Conservation (phyloP, 2,888 invertebrate species). For the Folsomia manolachei region DNA sequence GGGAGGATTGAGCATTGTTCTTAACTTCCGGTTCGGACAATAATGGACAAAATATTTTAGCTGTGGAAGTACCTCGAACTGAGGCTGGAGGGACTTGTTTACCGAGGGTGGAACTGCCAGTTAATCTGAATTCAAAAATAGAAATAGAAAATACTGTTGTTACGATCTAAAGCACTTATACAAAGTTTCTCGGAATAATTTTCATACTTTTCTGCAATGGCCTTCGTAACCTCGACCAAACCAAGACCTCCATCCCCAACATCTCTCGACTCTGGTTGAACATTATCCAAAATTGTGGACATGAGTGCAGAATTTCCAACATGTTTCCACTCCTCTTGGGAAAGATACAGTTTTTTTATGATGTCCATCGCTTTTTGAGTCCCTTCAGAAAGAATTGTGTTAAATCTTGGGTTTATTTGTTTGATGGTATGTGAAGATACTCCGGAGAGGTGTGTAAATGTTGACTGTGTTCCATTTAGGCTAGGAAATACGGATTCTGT, state of each 20-base stretch:
- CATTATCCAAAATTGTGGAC: background rate
- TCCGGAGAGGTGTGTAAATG: too few relatives aligned
- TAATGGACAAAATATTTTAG: background rate
- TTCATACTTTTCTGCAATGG: constrained; percentile 10
- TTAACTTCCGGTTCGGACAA: too few relatives aligned
- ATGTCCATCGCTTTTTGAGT: background rate
- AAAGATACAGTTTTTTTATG: constrained; percentile 3
- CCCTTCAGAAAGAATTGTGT: background rate
- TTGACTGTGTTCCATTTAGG: too few relatives aligned
- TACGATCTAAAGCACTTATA: too few relatives aligned
- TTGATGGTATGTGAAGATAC: background rate
- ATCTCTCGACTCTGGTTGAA: background rate
- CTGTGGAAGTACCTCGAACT: background rate
- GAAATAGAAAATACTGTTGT: too few relatives aligned
- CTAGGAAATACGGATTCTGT: background rate
- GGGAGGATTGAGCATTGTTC: too few relatives aligned
- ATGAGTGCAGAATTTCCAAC: background rate
- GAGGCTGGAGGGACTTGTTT: background rate
- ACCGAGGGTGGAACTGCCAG: background rate
- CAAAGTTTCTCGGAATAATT: too few relatives aligned
- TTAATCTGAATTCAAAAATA: too few relatives aligned
- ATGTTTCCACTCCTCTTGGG: background rate
- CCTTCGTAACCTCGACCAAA: constrained; percentile 2
- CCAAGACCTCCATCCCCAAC: constrained; percentile 12
- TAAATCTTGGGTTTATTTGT: background rate